Evolutionary conservation across 2,888 invertebrate species (phyloP), one percentile per base, ranked within the genome.

Genomic region (Aquatica leii): DNA sequence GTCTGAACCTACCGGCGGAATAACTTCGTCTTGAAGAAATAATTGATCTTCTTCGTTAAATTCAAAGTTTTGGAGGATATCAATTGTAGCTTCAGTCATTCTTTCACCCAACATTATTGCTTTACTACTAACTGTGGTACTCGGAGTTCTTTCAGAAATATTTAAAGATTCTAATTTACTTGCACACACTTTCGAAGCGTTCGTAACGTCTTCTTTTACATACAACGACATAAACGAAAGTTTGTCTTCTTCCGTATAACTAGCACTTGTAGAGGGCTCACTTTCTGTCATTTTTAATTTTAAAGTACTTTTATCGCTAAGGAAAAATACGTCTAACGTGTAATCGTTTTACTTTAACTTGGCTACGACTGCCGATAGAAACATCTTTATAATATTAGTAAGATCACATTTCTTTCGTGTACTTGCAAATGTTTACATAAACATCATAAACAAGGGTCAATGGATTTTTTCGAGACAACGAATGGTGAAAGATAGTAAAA

Each of bases 111-210:
- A n/a, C n/a, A 41, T 5, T n/a, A 41, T n/a, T 41, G 41, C 41
- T 41, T 41, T 41, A 12, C 41, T 41, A 41, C 11, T 41, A 41
- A 41, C 12, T 5, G 12, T 12, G 12, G 8, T 12, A 41, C 14
- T 41, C 41, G 41, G 41, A 41, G 41, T 41, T 41, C 41, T 12
- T 41, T 41, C 41, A 41, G 11, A 12, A 41, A 41, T 41, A 5
- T 8, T 41, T 41, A 41, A 41, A 12, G n/a, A 41, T 12, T 41
- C 41, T 41, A 41, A 41, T 9, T 6, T 34, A 34, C 11, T 34
- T 8, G 9, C 11, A 34, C 34, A 34, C 6, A 34, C 34, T 34
- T 34, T 34, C 34, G 9, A 34, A 34, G 8, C 34, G 34, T 34
- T 9, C 34, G 34, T 34, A 9, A 34, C 11, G 34, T 34, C 34